Evolutionary conservation across 37 sponge, comb jelly and placozoan genomes (phyloP).

Genomic region (Tethya wilhelma): DNA sequence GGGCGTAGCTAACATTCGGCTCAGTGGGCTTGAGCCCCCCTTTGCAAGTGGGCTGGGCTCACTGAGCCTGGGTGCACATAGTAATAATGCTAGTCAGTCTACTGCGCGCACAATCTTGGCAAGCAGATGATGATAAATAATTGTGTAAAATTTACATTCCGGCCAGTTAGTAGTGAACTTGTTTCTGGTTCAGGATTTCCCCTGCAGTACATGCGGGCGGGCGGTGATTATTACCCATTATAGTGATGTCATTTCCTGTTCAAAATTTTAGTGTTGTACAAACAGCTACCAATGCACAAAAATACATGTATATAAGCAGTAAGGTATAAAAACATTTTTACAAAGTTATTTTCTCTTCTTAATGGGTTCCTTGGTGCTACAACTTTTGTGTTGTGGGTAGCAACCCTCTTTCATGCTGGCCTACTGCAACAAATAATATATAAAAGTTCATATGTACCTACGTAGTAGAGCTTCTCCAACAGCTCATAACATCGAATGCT

Average conservation of each 20-base stretch:
- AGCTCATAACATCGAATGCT: not conserved
- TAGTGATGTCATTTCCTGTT: not conserved
- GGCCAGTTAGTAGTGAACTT: not conserved
- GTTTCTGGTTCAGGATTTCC: not conserved
- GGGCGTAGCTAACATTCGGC: no score
- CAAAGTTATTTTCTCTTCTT: not conserved
- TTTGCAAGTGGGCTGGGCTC: no score
- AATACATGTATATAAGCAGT: not conserved
- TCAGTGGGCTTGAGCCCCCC: no score
- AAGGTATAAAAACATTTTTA: not conserved
- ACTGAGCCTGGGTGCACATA: no score
- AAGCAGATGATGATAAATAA: no score
- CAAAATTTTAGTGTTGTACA: not conserved
- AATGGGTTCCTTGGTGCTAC: not conserved
- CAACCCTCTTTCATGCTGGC: not conserved
- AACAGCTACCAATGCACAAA: not conserved
- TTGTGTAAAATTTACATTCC: no score
- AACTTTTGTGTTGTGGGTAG: not conserved
- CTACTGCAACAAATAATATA: not conserved
- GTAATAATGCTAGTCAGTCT: no score
- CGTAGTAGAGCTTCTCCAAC: not conserved
- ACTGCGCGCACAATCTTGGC: no score
- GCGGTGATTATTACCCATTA: not conserved
- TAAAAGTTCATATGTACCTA: not conserved
- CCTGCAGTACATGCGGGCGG: not conserved